phyloP scores from a whole-genome alignment of 2,113 vertebrate genomes.

The Picathartes gymnocephalus region DNA sequence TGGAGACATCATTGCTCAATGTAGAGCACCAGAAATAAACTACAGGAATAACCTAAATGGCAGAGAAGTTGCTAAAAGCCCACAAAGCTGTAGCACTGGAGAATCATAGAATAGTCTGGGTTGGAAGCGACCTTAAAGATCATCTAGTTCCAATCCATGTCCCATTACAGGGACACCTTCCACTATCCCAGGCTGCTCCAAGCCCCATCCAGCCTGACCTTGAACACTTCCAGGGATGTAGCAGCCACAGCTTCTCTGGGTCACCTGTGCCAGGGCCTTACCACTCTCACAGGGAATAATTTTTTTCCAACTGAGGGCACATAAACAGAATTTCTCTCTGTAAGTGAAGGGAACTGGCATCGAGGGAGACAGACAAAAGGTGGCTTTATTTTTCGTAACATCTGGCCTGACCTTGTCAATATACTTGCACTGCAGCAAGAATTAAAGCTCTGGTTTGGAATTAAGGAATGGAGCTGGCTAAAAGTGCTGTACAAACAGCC shows the following conservation, averaged over 20 bases:
- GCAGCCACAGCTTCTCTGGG: background rate
- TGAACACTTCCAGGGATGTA: background rate
- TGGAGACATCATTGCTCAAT: accelerated
- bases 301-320: background rate
- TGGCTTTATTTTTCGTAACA: background rate
- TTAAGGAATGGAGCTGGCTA: background rate
- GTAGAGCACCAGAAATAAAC: background rate
- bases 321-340: background rate
- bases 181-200: background rate
- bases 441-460: background rate
- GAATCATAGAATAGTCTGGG: background rate
- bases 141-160: background rate
- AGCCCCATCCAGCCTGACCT: background rate
- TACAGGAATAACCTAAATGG: background rate
- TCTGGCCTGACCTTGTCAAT: background rate
- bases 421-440: background rate
- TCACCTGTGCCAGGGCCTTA: background rate
- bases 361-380: background rate
- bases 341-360: background rate
- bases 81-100: background rate
- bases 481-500: background rate
- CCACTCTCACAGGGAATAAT: background rate
- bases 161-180: background rate
- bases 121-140: background rate
- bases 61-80: background rate